Base-by-base conservation (phyloP, 1,140 invertebrate species). In the Paralvinella palmiformis region DNA sequence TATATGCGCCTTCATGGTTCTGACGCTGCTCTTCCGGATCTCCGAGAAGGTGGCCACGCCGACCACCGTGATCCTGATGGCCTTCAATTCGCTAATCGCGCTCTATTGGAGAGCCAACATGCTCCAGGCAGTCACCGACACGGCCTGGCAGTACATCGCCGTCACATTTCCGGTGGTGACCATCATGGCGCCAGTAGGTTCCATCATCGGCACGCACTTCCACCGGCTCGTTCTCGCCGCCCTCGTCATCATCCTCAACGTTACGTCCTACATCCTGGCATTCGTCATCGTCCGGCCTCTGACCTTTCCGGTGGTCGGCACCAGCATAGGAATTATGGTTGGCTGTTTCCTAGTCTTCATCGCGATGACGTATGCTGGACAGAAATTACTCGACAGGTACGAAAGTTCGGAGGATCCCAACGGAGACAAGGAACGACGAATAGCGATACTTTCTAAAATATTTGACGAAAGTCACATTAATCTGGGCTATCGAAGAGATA, bases 41-140 rank as follows among this genome's bases (percentile, higher is more conserved):
- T 66, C 66, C n/a, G 75, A 77, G 48, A 77, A 77, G 56, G 72
- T 66, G 31, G 74, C 74, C 10, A 77, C 74, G 33, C 74, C 74
- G 29, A 75, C 73, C 3, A 72, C 73, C 2, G 71, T 75, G 29
- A 66, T 74, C n/a, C 48, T 72, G 13, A 75, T 75, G 73, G 72
- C 70, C 53, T 56, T 67, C 29, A 70, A 68, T 55, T 69, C 73
- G 4, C 56, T 69, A 35, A 65, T 77, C 45, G 73, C 72, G 5
- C 66, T 72, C 59, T 76, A 73, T 61, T 76, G 76, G 71, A 53
- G 75, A 24, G 68, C 65, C 2, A 67, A 76, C 27, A 73, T 76
- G 41, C 74, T 76, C 72, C 58, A 65, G 10, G 72, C 71, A 20
- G 62, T 73, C 22, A 59, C 60, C 33, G 62, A 63, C 32, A 27